These are phyloP conservation scores for Nebria brevicollis DNA, from an alignment of 2,888 invertebrate genomes.

Conservation along the genomic window DNA sequence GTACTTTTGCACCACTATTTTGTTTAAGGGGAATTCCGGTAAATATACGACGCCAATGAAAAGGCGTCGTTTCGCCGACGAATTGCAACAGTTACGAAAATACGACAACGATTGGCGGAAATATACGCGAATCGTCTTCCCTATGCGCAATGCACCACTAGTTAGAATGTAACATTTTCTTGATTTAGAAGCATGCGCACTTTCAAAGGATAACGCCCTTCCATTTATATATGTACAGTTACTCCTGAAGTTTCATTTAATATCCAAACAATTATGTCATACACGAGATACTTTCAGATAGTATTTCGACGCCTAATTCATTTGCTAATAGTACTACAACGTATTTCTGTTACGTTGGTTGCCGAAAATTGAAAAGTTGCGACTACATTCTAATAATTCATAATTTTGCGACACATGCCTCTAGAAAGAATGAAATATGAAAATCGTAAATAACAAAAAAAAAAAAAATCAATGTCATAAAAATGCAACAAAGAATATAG, in stretches of 20 bases:
- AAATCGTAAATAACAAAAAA: too few relatives aligned
- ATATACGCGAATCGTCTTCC: conserved; percentile 38
- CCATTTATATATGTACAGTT: background rate
- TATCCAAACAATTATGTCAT: too few relatives aligned
- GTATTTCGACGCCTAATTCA: too few relatives aligned
- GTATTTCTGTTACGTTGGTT: too few relatives aligned
- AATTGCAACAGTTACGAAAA: conserved; percentile 36
- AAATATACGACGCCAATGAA: conserved; percentile 6
- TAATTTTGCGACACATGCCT: too few relatives aligned
- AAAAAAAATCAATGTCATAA: background rate
- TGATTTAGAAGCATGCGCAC: conserved; percentile 31
- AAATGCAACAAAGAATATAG: background rate
- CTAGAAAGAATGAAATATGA: too few relatives aligned
- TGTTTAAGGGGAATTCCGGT: background rate
- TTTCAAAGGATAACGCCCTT: background rate
- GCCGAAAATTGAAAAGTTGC: too few relatives aligned
- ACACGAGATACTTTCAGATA: too few relatives aligned
- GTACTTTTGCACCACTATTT: background rate
- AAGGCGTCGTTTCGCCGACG: conserved; percentile 6
- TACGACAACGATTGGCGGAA: conserved; percentile 33
- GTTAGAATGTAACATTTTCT: conserved; percentile 22
- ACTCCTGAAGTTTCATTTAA: too few relatives aligned
- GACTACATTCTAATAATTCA: too few relatives aligned
- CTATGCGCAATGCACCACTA: conserved; percentile 18
- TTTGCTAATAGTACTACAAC: too few relatives aligned